Percentiles rank a stretch among this genome's conserved stretches.
Evolutionary conservation across 2,797 vertebrate genomes (phyloP).

Genomic region (Paguma larvata): DNA sequence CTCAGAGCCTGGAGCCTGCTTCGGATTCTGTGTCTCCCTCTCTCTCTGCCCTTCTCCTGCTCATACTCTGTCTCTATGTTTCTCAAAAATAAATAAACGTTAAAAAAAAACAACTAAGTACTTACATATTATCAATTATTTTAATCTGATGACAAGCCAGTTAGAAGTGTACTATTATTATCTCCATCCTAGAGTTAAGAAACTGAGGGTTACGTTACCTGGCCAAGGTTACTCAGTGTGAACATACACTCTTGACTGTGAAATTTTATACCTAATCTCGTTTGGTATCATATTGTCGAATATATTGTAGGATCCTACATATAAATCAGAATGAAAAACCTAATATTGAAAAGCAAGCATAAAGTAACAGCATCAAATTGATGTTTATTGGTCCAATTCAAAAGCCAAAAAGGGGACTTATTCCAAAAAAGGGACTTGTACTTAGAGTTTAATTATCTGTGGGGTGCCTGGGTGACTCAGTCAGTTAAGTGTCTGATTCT

Average conservation of each 20-base stretch:
- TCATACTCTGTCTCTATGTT: no score
- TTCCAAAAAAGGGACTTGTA: background rate
- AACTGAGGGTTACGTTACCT: background rate
- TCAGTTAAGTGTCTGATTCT: no score
- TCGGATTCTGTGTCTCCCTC: no score
- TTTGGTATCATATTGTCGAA: background rate
- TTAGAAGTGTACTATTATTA: background rate
- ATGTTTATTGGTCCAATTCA: background rate
- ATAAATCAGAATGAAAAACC: background rate
- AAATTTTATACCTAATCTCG: background rate
- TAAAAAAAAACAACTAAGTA: no score
- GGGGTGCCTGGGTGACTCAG: no score
- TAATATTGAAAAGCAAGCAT: background rate
- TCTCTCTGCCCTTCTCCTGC: no score
- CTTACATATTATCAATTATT: background rate
- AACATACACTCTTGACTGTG: background rate
- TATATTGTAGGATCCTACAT: background rate
- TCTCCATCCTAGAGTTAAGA: background rate
- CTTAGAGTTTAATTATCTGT: conserved; percentile 16
- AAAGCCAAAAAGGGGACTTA: background rate
- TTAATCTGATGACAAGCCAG: background rate
- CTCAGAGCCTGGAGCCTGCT: no score
- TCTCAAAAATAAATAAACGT: no score
- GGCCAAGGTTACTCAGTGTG: background rate
- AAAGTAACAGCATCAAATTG: background rate